These are phyloP conservation scores for Columbina picui DNA, from an alignment of 2,113 vertebrate genomes.

Conservation along the genomic window DNA sequence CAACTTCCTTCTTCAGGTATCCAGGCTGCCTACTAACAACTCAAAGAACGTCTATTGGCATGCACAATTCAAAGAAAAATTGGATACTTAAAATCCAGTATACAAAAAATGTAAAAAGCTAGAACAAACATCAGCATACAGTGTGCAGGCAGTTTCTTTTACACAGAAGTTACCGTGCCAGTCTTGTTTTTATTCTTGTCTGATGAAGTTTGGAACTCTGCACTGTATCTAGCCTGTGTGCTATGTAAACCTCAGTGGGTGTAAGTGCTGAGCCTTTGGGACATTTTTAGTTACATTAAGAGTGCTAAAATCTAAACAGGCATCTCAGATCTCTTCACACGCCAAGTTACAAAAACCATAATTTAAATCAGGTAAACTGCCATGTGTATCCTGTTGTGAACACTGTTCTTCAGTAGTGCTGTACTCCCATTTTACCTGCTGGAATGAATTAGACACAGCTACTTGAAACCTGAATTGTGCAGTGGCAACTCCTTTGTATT, in stretches of 20 bases:
- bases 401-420: neutral
- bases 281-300: neutral
- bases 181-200: neutral
- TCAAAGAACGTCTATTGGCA: rapidly evolving
- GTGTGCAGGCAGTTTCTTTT: neutral
- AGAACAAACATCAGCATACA: neutral
- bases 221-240: neutral
- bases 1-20: neutral
- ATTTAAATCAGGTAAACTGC: neutral
- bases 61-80: neutral
- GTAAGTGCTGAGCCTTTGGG: neutral
- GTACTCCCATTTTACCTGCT: neutral
- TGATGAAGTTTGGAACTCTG: neutral
- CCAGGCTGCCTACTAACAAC: neutral
- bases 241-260: neutral
- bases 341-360: neutral
- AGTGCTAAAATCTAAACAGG: constrained; percentile 11
- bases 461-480: neutral
- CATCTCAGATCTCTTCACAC: neutral
- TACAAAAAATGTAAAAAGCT: neutral
- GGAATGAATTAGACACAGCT: neutral
- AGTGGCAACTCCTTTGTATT: neutral
- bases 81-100: neutral
- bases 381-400: neutral
- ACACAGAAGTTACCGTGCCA: neutral